phyloP scores from a whole-genome alignment of 2,888 invertebrate species.

The Steinernema scapterisci region DNA sequence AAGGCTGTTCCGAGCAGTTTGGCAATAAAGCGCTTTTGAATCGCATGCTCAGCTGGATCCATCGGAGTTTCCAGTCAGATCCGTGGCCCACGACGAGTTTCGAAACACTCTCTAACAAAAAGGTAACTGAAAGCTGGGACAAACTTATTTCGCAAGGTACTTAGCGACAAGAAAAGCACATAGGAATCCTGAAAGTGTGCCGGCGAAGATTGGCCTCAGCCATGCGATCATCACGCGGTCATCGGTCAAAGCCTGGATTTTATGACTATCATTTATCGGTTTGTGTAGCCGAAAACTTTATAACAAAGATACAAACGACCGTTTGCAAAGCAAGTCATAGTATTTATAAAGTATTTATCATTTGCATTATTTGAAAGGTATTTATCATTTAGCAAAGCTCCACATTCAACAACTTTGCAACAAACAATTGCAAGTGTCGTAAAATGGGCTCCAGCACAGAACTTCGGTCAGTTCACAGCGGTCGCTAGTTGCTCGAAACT shows the following conservation, averaged over 20 bases:
- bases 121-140: not conserved
- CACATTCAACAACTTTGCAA: too few relatives aligned
- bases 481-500: too few relatives aligned
- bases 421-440: too few relatives aligned
- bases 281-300: not conserved
- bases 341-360: too few relatives aligned
- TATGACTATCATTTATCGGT: not conserved
- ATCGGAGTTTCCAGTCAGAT: slow-evolving; percentile 38
- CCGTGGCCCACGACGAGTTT: slow-evolving; percentile 32
- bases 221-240: not conserved
- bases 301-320: too few relatives aligned
- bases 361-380: too few relatives aligned
- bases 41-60: slow-evolving; percentile 49
- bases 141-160: not conserved
- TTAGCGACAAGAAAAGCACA: not conserved
- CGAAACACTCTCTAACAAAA: not conserved
- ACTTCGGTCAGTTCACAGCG: too few relatives aligned
- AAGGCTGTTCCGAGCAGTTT: not conserved
- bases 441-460: too few relatives aligned
- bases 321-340: too few relatives aligned
- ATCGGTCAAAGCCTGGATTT: not conserved
- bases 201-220: not conserved
- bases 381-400: too few relatives aligned
- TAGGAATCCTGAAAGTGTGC: not conserved
- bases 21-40: not conserved